A percentile compares a stretch with the other conserved stretches of the same genome.
Evolutionary conservation across 2,888 invertebrate species (phyloP).

Genomic region (Sminthurides aquaticus): DNA sequence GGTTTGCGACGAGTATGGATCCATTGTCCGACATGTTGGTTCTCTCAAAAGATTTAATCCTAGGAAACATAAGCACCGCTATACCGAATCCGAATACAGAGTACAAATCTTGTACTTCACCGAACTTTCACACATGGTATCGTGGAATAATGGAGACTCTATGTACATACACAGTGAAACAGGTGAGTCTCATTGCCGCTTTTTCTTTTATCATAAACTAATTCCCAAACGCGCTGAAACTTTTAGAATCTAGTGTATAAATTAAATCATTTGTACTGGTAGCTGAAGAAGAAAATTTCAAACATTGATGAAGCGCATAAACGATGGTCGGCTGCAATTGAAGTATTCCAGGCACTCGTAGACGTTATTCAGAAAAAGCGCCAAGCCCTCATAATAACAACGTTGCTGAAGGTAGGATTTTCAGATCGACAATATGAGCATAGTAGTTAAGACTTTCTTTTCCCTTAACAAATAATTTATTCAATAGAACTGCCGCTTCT

Average conservation of each 20-base stretch:
- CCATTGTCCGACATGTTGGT: slow-evolving; percentile 9
- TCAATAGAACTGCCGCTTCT: slow-evolving; percentile 12
- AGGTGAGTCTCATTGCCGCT: slow-evolving; percentile 17
- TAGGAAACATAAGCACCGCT: background rate
- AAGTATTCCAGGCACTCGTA: slow-evolving; percentile 11
- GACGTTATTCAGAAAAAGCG: slow-evolving; percentile 10
- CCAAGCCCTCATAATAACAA: slow-evolving; percentile 9
- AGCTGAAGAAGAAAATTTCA: slow-evolving; percentile 13
- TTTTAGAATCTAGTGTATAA: background rate
- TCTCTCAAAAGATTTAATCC: slow-evolving; percentile 11
- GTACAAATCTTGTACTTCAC: slow-evolving; percentile 13
- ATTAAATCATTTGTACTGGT: background rate
- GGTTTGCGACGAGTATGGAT: slow-evolving; percentile 5
- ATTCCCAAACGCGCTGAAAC: too few species aligned
- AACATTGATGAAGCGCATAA: slow-evolving; percentile 7
- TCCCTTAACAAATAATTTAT: background rate
- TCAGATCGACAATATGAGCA: too few species aligned
- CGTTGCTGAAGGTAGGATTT: slow-evolving; percentile 12
- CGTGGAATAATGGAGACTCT: slow-evolving; percentile 11
- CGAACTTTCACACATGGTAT: slow-evolving; percentile 20
- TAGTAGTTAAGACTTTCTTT: background rate
- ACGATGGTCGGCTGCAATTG: slow-evolving; percentile 11
- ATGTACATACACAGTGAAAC: slow-evolving; percentile 2
- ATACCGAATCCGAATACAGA: slow-evolving; percentile 4
- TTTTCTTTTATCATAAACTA: too few species aligned